Evolutionary conservation across 2,113 vertebrate genomes (phyloP), one percentile per base, ranked within the genome.

Genomic region (Pseudopodoces humilis): DNA sequence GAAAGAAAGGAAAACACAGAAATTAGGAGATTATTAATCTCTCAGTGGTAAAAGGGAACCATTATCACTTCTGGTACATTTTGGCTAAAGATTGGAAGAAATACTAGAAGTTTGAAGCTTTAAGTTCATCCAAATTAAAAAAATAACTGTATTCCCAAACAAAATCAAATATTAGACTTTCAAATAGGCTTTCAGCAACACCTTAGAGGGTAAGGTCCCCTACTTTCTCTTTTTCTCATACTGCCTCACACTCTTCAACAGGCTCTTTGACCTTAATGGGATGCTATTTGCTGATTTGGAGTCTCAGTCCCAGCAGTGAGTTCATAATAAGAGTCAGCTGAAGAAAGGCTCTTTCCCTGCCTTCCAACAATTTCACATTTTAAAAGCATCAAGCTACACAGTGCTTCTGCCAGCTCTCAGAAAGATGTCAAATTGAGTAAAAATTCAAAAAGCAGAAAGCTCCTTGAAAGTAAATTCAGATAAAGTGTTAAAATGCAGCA

Each of bases 21-120:
- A 96, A 96, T 96, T 90, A 94, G 60, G 92, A 95, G 88, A 94
- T 92, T 96, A 93, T 71, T 95, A 96, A 97, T 92, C 72, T 80
- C 85, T 94, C 94, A 71, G 60, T 88, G 64, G 82, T 92, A 93
- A 90, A 96, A 88, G 23, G 16, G 49, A 94, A n/a, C 52, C 3
- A 0, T 94, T 95, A 96, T 71, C 85, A 71, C 80, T 90, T 88
- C 60, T 81, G 46, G 49, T 88, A 53, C 75, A 84, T 78, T 92
- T 94, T 94, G 85, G n/a, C 64, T 79, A 70, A 95, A 93, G 44
- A 75, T 35, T 4, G 17, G 41, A 88, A 93, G 58, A 90, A 85
- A 94, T 79, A 50, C 5, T 7, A 4, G 30, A 67, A 89, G 31
- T 87, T 70, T 75, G 75, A 93, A 93, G 58, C 10, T 55, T 78